phyloP scores from a whole-genome alignment of 2,888 invertebrate species.

The Drosophila histrio region DNA sequence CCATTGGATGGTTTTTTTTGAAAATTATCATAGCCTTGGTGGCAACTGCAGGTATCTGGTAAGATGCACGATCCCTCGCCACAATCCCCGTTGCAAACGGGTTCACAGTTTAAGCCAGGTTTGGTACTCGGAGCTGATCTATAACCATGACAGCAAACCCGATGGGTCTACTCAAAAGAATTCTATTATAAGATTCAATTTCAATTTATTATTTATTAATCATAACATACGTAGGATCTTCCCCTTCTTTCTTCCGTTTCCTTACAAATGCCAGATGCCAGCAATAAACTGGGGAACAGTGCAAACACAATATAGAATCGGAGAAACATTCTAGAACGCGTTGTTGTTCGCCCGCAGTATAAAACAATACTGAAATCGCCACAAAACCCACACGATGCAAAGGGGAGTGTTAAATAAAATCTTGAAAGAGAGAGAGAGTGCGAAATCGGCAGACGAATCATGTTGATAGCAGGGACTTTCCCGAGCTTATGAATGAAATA shows the following conservation, averaged over 20 bases:
- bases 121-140: rapidly evolving
- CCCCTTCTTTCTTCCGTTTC: no score
- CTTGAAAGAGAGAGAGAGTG: not conserved
- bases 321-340: no score
- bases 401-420: no score
- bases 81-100: not conserved
- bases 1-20: not conserved
- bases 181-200: no score
- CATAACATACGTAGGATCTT: no score
- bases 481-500: not conserved
- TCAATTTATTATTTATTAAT: no score
- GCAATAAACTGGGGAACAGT: no score
- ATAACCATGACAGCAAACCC: conserved; percentile 5
- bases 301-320: no score
- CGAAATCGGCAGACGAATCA: not conserved
- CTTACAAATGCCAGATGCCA: no score
- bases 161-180: not conserved
- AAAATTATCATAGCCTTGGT: conserved; percentile 1
- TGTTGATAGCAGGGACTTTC: not conserved
- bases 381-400: no score
- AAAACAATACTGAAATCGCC: no score
- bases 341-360: no score
- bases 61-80: not conserved
- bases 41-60: conserved; percentile 8
- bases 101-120: not conserved